Conservation (phyloP, 2,888 invertebrate genomes). For the Bhutanitis thaidina region DNA sequence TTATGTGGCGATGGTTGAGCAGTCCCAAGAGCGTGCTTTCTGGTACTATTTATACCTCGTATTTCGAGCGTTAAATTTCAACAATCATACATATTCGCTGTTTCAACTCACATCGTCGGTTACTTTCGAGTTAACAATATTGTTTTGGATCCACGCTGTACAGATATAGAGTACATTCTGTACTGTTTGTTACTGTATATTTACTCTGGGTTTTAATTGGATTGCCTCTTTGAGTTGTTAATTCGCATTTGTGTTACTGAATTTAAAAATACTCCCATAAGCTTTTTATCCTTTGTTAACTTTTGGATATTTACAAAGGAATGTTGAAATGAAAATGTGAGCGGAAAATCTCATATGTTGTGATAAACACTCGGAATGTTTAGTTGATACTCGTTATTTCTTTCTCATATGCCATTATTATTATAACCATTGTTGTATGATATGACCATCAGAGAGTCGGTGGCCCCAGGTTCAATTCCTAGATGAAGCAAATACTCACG, state of each 20-base stretch:
- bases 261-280: neutral
- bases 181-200: neutral
- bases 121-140: conserved; percentile 1
- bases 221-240: conserved; percentile 5
- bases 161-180: neutral
- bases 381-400: too few relatives aligned
- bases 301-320: too few relatives aligned
- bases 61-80: too few relatives aligned
- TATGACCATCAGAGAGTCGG: too few relatives aligned
- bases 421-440: too few relatives aligned
- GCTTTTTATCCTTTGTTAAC: neutral
- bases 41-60: too few relatives aligned
- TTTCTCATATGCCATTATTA: too few relatives aligned
- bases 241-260: conserved; percentile 4
- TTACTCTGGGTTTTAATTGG: conserved; percentile 4
- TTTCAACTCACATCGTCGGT: neutral
- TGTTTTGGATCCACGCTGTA: neutral
- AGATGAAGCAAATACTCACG: too few relatives aligned
- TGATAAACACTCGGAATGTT: too few relatives aligned
- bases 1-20: too few relatives aligned
- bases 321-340: neutral
- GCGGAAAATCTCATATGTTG: neutral
- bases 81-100: neutral
- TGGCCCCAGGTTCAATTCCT: too few relatives aligned
- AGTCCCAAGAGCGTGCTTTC: too few relatives aligned